Percentiles rank a stretch among this genome's conserved stretches.
Conservation (phyloP, 2,888 invertebrate genomes). For the Polyommatus iphigenia region DNA sequence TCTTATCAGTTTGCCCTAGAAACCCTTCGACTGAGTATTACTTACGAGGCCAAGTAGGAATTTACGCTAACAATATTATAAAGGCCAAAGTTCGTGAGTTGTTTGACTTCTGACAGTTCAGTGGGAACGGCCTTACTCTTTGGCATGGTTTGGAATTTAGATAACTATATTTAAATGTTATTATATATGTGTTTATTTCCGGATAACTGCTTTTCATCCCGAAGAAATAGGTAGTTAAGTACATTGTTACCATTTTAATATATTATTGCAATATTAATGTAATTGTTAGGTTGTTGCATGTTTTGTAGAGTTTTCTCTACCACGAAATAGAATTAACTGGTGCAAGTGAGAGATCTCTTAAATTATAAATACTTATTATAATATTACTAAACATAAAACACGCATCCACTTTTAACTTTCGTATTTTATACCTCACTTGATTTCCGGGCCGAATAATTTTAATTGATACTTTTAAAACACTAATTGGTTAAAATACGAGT, state of each 20-base stretch:
- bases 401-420: constrained; percentile 4
- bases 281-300: too few species aligned
- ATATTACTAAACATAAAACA: neutral
- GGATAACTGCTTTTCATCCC: too few species aligned
- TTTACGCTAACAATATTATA: neutral
- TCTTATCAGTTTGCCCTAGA: constrained; percentile 22
- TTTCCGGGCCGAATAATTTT: constrained; percentile 29
- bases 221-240: too few species aligned
- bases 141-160: too few species aligned
- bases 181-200: too few species aligned
- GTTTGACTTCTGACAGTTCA: too few species aligned
- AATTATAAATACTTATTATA: neutral
- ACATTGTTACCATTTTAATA: too few species aligned
- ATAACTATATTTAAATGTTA: too few species aligned
- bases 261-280: too few species aligned
- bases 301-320: neutral
- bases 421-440: constrained; percentile 28
- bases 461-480: neutral
- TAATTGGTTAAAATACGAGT: constrained; percentile 22
- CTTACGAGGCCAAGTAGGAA: neutral
- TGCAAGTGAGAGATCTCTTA: neutral
- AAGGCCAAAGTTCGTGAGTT: neutral
- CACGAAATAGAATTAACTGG: neutral
- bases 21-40: neutral
- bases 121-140: too few species aligned